Base-by-base conservation (phyloP, 2,113 vertebrate species). In the Rhizomys pruinosus region DNA sequence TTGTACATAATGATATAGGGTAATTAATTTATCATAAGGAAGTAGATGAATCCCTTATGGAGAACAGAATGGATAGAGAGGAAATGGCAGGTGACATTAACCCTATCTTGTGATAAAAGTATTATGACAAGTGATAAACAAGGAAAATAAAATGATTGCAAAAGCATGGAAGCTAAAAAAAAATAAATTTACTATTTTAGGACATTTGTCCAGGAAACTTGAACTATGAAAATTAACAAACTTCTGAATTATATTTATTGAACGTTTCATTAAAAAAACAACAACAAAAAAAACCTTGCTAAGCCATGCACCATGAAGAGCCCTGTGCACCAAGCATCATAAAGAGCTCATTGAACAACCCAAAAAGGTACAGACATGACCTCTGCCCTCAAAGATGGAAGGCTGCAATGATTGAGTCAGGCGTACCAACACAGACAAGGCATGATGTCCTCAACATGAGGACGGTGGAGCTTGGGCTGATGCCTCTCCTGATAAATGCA, bases 401-500 rank as follows among this genome's bases (percentile, higher is more conserved):
- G 12, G 0, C 7, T 0, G 39, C 57, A 47, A 15, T 0, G 15
- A 47, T 5, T 44, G 59, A 69, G 9, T 23, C 23, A 72, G 34
- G 37, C 22, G 34, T 59, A 12, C 2, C 77, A 27, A 11, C n/a
- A 13, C 39, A 93, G 73, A 29, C 27, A 12, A 42, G 89, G n/a
- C 15, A 19, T 1, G 13, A 3, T 3, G 17, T 34, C 80, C 76
- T 5, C 15, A 66, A 64, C 15, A 3, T 64, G 0, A 25, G 29
- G 74, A 44, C 1, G 8, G 11, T 3, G 23, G 37, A 72, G 57
- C 57, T 42, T 63, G 11, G 7, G 13, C 12, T 1, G 20, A 44
- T 3, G n/a, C 2, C 2, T 73, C 39, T n/a, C 22, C 73, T 5
- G 10, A 32, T 6, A 1, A 20, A 7, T 0, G 3, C 15, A 2